A percentile compares a stretch with the other conserved stretches of the same genome.
These are phyloP conservation scores for Drosophila mauritiana DNA, from an alignment of 1,140 invertebrate genomes.

Conservation along the genomic window DNA sequence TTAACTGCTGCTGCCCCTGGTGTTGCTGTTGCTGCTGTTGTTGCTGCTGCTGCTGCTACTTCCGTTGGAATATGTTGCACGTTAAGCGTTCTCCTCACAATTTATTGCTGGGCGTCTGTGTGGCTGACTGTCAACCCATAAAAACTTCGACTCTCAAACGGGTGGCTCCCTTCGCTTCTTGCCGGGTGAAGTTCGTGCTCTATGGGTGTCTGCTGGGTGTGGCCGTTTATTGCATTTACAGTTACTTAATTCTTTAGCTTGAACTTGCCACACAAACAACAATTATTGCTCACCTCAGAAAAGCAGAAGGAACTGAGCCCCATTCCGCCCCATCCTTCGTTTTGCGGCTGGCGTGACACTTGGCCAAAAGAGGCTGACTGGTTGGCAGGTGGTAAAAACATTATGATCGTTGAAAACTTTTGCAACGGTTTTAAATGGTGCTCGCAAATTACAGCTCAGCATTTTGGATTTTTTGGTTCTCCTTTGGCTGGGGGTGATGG, in stretches of 20 bases:
- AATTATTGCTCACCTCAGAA: constrained; percentile 68
- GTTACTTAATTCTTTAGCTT: constrained; percentile 81
- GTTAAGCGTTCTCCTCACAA: constrained; percentile 72
- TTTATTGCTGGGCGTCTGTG: constrained; percentile 73
- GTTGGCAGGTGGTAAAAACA: constrained; percentile 53
- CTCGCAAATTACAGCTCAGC: constrained; percentile 59
- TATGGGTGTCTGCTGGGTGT: constrained; percentile 30
- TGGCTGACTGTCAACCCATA: constrained; percentile 80
- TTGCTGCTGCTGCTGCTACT: constrained; percentile 8
- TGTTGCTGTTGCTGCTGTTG: constrained; percentile 13
- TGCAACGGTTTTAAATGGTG: constrained; percentile 68
- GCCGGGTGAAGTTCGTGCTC: constrained; percentile 1
- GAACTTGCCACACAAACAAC: constrained; percentile 80
- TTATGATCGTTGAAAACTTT: constrained; percentile 73
- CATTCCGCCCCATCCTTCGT: constrained; percentile 11
- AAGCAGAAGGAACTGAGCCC: neutral
- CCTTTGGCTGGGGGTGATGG: neutral
- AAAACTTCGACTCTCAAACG: constrained; percentile 52
- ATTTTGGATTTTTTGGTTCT: constrained; percentile 27
- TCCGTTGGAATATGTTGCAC: constrained; percentile 70
- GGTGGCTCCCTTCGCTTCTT: neutral
- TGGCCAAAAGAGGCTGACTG: constrained; percentile 15
- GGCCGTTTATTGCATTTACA: constrained; percentile 75
- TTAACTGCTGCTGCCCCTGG: constrained; percentile 46
- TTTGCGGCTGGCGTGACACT: constrained; percentile 49